A percentile compares a stretch with the other conserved stretches of the same genome.
Conservation (phyloP, 2,888 invertebrate genomes). For the Fissipunctia ypsillon region DNA sequence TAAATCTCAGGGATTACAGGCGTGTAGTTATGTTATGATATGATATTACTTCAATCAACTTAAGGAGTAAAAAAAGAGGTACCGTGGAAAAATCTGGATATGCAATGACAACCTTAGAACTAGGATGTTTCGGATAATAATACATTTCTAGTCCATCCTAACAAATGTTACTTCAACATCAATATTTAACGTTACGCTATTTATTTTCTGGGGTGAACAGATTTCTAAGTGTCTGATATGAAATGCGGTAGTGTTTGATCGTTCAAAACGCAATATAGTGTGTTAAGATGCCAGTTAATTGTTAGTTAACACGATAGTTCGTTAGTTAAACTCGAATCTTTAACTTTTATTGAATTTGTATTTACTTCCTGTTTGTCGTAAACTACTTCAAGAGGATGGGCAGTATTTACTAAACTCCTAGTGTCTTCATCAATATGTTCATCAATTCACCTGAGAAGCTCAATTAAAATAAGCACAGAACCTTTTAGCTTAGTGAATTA, state of each 20-base stretch:
- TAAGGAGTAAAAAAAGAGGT: too few relatives aligned
- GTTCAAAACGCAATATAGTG: constrained; percentile 36
- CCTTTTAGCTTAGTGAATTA: neutral
- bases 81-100: too few relatives aligned
- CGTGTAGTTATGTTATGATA: too few relatives aligned
- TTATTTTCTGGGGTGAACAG: constrained; percentile 47
- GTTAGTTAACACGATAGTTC: constrained; percentile 36
- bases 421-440: neutral
- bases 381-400: neutral
- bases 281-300: constrained; percentile 36
- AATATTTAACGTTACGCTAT: constrained; percentile 42
- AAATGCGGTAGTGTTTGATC: constrained; percentile 47
- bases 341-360: neutral
- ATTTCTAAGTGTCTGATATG: constrained; percentile 40
- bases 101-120: too few relatives aligned
- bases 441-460: neutral
- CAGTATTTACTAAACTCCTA: neutral
- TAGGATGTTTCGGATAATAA: too few relatives aligned
- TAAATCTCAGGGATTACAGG: too few relatives aligned
- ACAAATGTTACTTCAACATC: neutral
- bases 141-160: too few relatives aligned
- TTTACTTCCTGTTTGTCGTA: neutral
- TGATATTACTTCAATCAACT: too few relatives aligned
- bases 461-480: too few relatives aligned
- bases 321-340: neutral